phyloP scores from a whole-genome alignment of 2,797 vertebrate genomes.

The Catharus ustulatus region DNA sequence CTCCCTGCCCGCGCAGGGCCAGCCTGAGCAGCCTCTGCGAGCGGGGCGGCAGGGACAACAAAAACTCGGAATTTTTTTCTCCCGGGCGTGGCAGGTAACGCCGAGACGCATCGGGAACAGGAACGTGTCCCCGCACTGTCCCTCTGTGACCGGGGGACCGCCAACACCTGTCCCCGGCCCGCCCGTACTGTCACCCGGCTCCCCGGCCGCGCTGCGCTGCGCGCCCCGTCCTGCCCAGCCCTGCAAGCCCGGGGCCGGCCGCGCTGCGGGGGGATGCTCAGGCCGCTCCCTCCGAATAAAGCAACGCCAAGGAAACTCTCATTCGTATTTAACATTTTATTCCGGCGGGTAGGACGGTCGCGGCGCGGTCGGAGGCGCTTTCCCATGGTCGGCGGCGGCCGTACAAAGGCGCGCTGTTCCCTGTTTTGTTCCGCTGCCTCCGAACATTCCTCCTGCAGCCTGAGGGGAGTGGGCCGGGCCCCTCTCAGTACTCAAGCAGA shows the following conservation, averaged over 20 bases:
- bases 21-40: neutral
- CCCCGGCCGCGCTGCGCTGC: neutral
- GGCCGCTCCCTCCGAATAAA: slow-evolving; percentile 3
- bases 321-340: slow-evolving; percentile 66
- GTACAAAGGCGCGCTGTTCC: slow-evolving; percentile 93
- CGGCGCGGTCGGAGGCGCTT: slow-evolving; percentile 78
- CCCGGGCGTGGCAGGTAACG: neutral
- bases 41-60: neutral
- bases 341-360: slow-evolving; percentile 65
- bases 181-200: neutral
- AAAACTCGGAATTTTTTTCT: too few relatives aligned
- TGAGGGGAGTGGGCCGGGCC: slow-evolving; percentile 66
- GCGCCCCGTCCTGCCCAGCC: neutral
- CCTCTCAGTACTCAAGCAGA: slow-evolving; percentile 74
- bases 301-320: slow-evolving; percentile 44
- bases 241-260: rapidly evolving
- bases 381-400: slow-evolving; percentile 83
- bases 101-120: too few relatives aligned
- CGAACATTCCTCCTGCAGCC: slow-evolving; percentile 86
- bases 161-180: neutral
- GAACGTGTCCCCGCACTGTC: neutral
- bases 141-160: neutral
- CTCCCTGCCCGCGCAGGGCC: neutral
- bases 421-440: slow-evolving; percentile 86
- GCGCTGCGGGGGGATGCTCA: neutral